Evolutionary conservation across 2,888 invertebrate genomes (phyloP).

Genomic region (Tanypteryx hageni): DNA sequence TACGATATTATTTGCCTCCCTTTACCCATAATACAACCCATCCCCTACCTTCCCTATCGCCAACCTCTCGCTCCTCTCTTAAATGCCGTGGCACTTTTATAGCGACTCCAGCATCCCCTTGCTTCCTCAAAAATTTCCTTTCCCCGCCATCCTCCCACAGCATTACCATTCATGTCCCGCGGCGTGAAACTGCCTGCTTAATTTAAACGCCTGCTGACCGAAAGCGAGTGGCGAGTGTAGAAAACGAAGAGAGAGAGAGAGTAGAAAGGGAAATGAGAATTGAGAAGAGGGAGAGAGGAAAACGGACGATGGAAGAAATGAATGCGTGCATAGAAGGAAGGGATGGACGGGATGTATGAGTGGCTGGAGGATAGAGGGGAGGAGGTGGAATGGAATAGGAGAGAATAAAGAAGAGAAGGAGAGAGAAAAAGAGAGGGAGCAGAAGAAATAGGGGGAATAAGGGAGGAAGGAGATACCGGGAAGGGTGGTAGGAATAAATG

Average conservation of each 20-base stretch:
- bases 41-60: no score
- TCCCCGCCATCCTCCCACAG: not conserved
- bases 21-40: not conserved
- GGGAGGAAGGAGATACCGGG: no score
- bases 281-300: not conserved
- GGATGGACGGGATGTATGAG: no score
- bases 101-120: not conserved
- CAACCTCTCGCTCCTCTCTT: no score
- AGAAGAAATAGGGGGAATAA: no score
- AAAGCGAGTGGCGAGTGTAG: not conserved
- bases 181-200: conserved; percentile 5
- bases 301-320: not conserved
- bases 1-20: not conserved
- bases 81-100: not conserved
- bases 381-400: not conserved
- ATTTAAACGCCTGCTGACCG: conserved; percentile 34
- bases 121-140: not conserved
- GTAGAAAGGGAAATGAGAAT: not conserved
- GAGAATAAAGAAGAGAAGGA: not conserved
- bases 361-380: not conserved
- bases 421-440: no score
- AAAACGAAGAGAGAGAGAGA: not conserved
- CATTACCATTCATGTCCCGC: conserved; percentile 41
- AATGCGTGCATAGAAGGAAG: not conserved
- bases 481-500: no score